These are phyloP conservation scores for Poecilobothrus nobilitatus DNA, from an alignment of 2,888 invertebrate species.

Conservation along the genomic window DNA sequence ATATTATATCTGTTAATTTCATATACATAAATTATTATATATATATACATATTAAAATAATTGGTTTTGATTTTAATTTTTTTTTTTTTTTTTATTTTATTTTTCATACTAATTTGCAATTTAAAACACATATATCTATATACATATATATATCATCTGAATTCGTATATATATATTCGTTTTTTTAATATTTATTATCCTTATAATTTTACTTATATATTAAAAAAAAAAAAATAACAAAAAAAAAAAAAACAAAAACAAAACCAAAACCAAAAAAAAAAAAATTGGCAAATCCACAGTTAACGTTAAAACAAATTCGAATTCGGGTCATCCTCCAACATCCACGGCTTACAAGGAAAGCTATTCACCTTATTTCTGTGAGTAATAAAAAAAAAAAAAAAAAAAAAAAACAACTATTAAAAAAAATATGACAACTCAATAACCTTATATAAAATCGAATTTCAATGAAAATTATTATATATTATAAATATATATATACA, in stretches of 20 bases:
- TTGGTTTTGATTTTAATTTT: too few species aligned
- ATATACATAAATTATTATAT: neutral
- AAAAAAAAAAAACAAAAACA: too few species aligned
- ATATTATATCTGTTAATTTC: neutral
- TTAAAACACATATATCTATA: neutral
- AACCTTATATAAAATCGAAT: neutral
- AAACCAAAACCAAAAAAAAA: neutral
- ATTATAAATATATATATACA: too few species aligned
- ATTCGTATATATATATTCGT: neutral
- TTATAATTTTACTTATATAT: neutral
- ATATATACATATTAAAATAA: neutral
- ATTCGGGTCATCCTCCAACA: conserved; percentile 46
- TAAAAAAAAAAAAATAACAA: too few species aligned
- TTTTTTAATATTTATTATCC: neutral
- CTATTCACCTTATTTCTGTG: conserved; percentile 49
- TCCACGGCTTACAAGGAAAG: conserved; percentile 47
- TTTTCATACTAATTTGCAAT: neutral
- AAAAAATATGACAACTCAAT: neutral
- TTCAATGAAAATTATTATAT: neutral
- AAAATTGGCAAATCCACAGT: conserved; percentile 45
- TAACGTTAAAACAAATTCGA: conserved; percentile 46
- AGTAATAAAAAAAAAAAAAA: conserved; percentile 36
- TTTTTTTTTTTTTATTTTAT: neutral
- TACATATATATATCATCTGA: conserved; percentile 9
- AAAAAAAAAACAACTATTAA: too few species aligned